These are phyloP conservation scores for Esox lucius DNA, from an alignment of 2,797 vertebrate species.

Conservation along the genomic window DNA sequence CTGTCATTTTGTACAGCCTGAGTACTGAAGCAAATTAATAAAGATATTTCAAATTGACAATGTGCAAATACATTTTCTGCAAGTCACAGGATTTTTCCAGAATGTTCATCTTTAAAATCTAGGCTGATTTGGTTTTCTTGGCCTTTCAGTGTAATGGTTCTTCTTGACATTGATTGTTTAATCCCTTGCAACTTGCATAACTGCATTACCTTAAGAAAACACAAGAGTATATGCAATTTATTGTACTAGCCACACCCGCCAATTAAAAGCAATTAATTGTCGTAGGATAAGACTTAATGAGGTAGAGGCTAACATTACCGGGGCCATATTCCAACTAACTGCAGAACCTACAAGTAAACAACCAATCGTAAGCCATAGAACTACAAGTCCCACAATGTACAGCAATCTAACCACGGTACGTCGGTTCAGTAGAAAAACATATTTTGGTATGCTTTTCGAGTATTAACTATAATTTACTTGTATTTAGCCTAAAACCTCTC, in stretches of 20 bases:
- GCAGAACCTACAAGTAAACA: conserved; percentile 46
- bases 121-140: background rate
- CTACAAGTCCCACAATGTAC: conserved; percentile 64
- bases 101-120: background rate
- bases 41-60: conserved; percentile 61
- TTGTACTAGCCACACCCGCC: background rate
- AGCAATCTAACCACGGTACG: conserved; percentile 1
- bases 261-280: background rate
- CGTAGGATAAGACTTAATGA: background rate
- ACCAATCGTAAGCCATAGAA: conserved; percentile 26
- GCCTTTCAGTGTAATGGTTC: background rate
- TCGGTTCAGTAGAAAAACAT: conserved; percentile 5
- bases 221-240: background rate
- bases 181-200: too few species aligned
- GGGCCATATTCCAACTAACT: background rate
- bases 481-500: background rate
- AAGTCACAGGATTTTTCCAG: background rate
- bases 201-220: background rate
- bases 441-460: conserved; percentile 7
- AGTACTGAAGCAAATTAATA: conserved; percentile 65
- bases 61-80: background rate
- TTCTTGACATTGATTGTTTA: too few species aligned
- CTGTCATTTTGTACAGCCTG: conserved; percentile 61
- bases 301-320: background rate
- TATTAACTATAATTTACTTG: background rate